Evolutionary conservation across 2,797 vertebrate species (phyloP).

Genomic region (Cuniculus paca): DNA sequence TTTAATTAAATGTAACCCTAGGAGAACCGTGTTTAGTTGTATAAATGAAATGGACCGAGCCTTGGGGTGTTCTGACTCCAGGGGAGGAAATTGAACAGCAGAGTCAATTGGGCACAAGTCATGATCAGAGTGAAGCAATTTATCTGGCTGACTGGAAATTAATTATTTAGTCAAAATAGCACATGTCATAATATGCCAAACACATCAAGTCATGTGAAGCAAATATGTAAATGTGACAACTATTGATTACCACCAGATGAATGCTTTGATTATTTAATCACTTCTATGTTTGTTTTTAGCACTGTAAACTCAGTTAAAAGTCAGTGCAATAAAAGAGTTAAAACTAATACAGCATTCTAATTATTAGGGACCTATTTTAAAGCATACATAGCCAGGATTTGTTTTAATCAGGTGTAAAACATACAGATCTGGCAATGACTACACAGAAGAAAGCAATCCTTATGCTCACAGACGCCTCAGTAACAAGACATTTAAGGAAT

Average conservation of each 20-base stretch:
- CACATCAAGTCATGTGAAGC: not conserved
- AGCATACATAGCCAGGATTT: not conserved
- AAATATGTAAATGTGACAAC: constrained; percentile 64
- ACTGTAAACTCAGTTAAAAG: constrained; percentile 72
- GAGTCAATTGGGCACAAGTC: constrained; percentile 77
- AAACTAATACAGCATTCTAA: constrained; percentile 29
- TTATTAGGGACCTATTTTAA: constrained; percentile 25
- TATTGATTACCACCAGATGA: constrained; percentile 63
- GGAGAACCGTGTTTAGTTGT: constrained; percentile 58
- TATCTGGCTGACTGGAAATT: constrained; percentile 73
- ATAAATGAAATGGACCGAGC: not conserved
- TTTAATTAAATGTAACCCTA: constrained; percentile 68
- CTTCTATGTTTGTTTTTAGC: constrained; percentile 55
- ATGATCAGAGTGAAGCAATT: constrained; percentile 66
- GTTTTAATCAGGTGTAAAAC: not conserved
- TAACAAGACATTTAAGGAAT: not conserved
- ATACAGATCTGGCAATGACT: not conserved
- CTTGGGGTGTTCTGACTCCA: constrained; percentile 50
- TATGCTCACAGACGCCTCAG: not conserved
- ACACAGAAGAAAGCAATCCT: not conserved
- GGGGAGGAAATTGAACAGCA: constrained; percentile 59
- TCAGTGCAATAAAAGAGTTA: not conserved
- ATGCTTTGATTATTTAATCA: constrained; percentile 61
- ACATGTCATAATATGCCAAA: constrained; percentile 45
- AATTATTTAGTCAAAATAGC: constrained; percentile 77